A percentile compares a stretch with the other conserved stretches of the same genome.
Evolutionary conservation across 2,797 vertebrate genomes (phyloP).

Genomic region (Pterois miles): DNA sequence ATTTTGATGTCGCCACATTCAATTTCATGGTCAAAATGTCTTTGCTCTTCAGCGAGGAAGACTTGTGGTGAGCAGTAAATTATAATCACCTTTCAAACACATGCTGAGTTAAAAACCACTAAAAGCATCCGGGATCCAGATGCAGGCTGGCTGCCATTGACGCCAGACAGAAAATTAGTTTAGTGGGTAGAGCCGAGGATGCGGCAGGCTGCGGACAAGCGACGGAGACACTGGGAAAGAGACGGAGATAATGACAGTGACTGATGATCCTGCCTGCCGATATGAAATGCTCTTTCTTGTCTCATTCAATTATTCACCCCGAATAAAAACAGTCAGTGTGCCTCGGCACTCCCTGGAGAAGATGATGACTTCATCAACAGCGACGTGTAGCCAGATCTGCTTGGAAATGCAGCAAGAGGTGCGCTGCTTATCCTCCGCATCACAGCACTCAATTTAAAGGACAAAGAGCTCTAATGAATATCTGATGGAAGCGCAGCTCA

Average conservation of each 20-base stretch:
- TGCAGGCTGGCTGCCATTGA: slow-evolving; percentile 54
- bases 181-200: slow-evolving; percentile 44
- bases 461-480: slow-evolving; percentile 69
- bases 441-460: slow-evolving; percentile 69
- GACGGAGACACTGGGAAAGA: slow-evolving; percentile 51
- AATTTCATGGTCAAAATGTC: slow-evolving; percentile 60
- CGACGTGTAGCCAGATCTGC: slow-evolving; percentile 34
- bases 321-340: slow-evolving; percentile 57
- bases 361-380: slow-evolving; percentile 76
- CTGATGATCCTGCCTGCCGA: slow-evolving; percentile 75
- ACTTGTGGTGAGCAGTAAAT: slow-evolving; percentile 61
- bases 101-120: slow-evolving; percentile 60
- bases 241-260: slow-evolving; percentile 70
- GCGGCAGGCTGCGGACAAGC: slow-evolving; percentile 44
- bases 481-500: slow-evolving; percentile 60
- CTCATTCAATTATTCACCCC: slow-evolving; percentile 72
- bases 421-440: slow-evolving; percentile 61
- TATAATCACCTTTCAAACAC: slow-evolving; percentile 72
- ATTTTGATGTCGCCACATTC: slow-evolving; percentile 66
- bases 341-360: slow-evolving; percentile 46
- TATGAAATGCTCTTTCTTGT: slow-evolving; percentile 69
- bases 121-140: slow-evolving; percentile 71
- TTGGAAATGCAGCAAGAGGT: slow-evolving; percentile 50
- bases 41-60: slow-evolving; percentile 49
- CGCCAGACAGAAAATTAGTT: slow-evolving; percentile 66